Evolutionary conservation across 2,113 vertebrate genomes (phyloP), one percentile per base, ranked within the genome.

Genomic region (Monopterus albus): DNA sequence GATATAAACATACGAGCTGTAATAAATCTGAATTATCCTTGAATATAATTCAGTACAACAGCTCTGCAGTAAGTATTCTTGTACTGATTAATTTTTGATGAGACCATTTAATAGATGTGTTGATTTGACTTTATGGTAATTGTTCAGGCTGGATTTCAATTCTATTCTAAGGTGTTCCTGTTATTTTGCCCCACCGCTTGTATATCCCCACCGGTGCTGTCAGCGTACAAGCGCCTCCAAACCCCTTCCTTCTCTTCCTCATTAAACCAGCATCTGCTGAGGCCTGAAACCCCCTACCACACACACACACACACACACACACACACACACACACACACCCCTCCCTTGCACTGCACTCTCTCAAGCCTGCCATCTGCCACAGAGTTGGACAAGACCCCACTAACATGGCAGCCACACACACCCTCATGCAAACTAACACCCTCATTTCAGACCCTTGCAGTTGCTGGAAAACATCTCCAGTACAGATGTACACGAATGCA

Each of bases 291-390:
- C 65, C 78, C 60, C 63, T 2, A 53, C 4, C 31, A 49, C 58
- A 18, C 31, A 52, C 46, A 46, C 40, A 47, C 38, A 21, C 36
- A 52, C 78, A 15, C 70, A 36, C 43, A 62, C 35, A 52, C 46
- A 47, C 39, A 36, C 50, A 39, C 58, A 29, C 40, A 18, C 63
- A 35, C 63, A 39, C 64, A 28, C 58, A 39, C 66, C 35, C 49
- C 43, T 20, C 68, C 73, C 58, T 52, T 64, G 42, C 55, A 28
- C 10, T 61, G 51, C 72, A 71, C 73, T 86, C 78, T 87, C 79
- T 86, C 46, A 42, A 84, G 87, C 70, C 66, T 83, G 69, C 92
- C 93, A 94, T 93, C 93, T 94, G 93, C 90, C 89, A 87, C 81
- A 39, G 68, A 76, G 70, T 87, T 87, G 87, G 87, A 88, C 82